These are phyloP conservation scores for Rhinophrynus dorsalis DNA, from an alignment of 2,797 vertebrate genomes.

Conservation along the genomic window DNA sequence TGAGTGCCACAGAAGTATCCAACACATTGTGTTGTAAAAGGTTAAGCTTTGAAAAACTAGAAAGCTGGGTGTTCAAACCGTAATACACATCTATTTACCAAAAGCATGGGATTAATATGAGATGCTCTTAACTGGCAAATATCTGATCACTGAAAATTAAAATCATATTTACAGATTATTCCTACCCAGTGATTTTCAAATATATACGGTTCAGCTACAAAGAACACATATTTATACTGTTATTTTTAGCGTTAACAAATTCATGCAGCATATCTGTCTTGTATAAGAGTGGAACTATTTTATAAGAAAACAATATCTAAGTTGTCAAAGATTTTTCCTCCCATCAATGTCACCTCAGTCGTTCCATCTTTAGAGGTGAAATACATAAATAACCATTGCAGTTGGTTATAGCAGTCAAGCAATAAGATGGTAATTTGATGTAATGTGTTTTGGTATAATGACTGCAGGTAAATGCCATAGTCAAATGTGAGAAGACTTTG, in stretches of 20 bases:
- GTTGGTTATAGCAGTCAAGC: constrained; percentile 6
- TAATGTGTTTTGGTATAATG: constrained; percentile 34
- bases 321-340: not conserved
- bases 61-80: too few relatives aligned
- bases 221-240: too few relatives aligned
- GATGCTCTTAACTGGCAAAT: too few relatives aligned
- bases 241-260: too few relatives aligned
- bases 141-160: too few relatives aligned
- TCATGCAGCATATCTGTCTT: not conserved
- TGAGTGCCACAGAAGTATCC: too few relatives aligned
- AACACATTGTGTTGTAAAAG: too few relatives aligned
- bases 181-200: too few relatives aligned
- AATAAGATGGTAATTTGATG: constrained; percentile 31
- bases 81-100: too few relatives aligned
- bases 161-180: too few relatives aligned
- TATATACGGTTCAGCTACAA: not conserved
- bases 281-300: not conserved
- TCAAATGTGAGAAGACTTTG: not conserved
- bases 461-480: constrained; percentile 35
- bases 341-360: constrained; percentile 1
- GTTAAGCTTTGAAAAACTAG: too few relatives aligned
- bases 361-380: not conserved
- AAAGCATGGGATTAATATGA: too few relatives aligned
- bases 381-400: constrained; percentile 19
- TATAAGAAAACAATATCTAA: not conserved